A percentile compares a stretch with the other conserved stretches of the same genome.
Conservation (phyloP, 2,797 vertebrate genomes). For the Periophthalmus magnuspinnatus region DNA sequence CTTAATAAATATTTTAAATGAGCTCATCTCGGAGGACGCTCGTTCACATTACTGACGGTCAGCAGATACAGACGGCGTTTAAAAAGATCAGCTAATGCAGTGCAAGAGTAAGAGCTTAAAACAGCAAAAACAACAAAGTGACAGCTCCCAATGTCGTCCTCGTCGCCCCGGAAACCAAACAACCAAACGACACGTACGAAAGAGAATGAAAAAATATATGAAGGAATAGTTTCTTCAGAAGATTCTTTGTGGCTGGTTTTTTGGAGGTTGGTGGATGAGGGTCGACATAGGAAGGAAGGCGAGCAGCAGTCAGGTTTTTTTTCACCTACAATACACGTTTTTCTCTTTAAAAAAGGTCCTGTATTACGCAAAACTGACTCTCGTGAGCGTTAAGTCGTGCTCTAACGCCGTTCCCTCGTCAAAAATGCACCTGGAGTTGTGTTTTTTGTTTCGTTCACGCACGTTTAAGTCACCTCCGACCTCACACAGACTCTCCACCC, state of each 20-base stretch:
- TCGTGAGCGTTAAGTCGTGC: too few relatives aligned
- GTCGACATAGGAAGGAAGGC: conserved; percentile 46
- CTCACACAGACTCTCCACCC: too few relatives aligned
- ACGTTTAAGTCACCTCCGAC: too few relatives aligned
- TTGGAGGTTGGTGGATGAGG: conserved; percentile 33
- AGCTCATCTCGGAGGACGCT: conserved; percentile 7
- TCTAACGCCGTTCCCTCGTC: too few relatives aligned
- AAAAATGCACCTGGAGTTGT: too few relatives aligned
- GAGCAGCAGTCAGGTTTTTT: conserved; percentile 63
- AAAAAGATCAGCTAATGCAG: conserved; percentile 18
- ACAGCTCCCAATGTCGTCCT: conserved; percentile 29
- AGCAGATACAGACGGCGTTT: conserved; percentile 10
- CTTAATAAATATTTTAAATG: conserved; percentile 29
- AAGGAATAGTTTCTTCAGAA: conserved; percentile 53
- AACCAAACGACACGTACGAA: conserved; percentile 21
- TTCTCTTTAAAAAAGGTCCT: not conserved
- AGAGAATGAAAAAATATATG: conserved; percentile 22
- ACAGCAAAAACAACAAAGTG: conserved; percentile 32
- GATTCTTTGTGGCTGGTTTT: conserved; percentile 60
- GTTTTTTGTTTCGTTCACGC: too few relatives aligned
- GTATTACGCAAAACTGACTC: too few relatives aligned
- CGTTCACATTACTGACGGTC: conserved; percentile 23
- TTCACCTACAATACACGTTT: conserved; percentile 45
- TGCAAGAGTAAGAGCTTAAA: conserved; percentile 35
- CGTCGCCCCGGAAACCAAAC: conserved; percentile 15